phyloP scores from a whole-genome alignment of 2,113 vertebrate species.

The Scatophagus argus region DNA sequence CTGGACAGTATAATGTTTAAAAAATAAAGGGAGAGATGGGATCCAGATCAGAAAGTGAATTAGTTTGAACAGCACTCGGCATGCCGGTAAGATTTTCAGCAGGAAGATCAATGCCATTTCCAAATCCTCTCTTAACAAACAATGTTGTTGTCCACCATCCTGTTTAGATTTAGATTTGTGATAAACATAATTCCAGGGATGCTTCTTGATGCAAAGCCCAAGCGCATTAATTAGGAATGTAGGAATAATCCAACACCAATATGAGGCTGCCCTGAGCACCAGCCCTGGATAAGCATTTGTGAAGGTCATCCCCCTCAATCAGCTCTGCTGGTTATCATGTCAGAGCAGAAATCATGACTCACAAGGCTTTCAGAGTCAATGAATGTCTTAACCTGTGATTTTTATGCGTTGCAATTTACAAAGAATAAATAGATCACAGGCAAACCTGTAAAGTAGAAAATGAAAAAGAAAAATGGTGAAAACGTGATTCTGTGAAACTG shows the following conservation, averaged over 20 bases:
- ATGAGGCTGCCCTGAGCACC: conserved; percentile 66
- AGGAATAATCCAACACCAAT: conserved; percentile 71
- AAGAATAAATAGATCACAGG: conserved; percentile 33
- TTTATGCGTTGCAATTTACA: conserved; percentile 36
- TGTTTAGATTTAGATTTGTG: conserved; percentile 51
- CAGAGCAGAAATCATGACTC: conserved; percentile 63
- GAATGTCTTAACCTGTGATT: conserved; percentile 57
- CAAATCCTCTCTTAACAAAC: conserved; percentile 42
- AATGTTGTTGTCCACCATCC: conserved; percentile 28
- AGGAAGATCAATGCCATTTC: conserved; percentile 47
- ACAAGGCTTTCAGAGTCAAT: conserved; percentile 38
- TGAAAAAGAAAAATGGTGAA: not conserved
- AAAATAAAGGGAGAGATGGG: not conserved
- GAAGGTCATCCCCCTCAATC: conserved; percentile 76
- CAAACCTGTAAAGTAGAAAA: conserved; percentile 2
- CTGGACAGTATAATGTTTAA: not conserved
- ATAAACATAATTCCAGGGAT: conserved; percentile 62
- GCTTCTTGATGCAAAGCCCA: conserved; percentile 25
- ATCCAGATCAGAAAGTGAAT: conserved; percentile 17
- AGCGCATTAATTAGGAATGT: conserved; percentile 64
- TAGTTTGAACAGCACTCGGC: not conserved
- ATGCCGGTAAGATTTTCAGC: conserved; percentile 16
- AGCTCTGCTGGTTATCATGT: conserved; percentile 69
- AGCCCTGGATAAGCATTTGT: conserved; percentile 57
- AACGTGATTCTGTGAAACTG: not conserved